Percentiles rank a stretch among this genome's conserved stretches.
phyloP scores from a whole-genome alignment of 2,888 invertebrate species.

The Acrobasis repandana region DNA sequence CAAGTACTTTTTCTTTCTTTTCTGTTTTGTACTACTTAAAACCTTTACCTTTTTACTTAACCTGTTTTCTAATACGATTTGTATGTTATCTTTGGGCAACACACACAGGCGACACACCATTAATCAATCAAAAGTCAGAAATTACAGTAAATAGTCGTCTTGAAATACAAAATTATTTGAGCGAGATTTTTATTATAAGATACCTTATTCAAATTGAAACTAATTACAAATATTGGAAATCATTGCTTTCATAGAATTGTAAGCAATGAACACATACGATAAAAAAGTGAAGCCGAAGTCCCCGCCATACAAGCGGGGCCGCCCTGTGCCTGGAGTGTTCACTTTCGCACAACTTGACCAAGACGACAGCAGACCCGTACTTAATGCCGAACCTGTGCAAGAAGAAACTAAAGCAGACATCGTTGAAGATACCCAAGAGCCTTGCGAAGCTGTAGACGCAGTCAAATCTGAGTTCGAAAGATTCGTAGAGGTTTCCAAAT shows the following conservation, averaged over 20 bases:
- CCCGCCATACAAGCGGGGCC: not conserved
- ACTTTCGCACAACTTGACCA: not conserved
- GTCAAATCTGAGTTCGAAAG: conserved; percentile 59
- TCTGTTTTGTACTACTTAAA: too few relatives aligned
- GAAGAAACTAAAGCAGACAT: conserved; percentile 50
- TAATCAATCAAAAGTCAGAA: not conserved
- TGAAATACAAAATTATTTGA: not conserved
- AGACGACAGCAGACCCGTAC: conserved; percentile 26
- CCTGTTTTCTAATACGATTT: too few relatives aligned
- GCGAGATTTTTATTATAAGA: too few relatives aligned
- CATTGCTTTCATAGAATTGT: not conserved
- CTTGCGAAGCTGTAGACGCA: conserved; percentile 31
- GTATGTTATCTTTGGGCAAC: too few relatives aligned
- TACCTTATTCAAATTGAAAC: too few relatives aligned
- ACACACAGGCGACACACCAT: too few relatives aligned
- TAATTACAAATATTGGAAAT: not conserved
- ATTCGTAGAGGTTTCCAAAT: conserved; percentile 73
- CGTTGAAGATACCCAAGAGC: conserved; percentile 42
- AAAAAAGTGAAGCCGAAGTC: not conserved
- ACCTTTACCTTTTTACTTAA: too few relatives aligned
- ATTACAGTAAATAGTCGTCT: not conserved
- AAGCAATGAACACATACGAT: not conserved
- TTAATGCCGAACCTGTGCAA: conserved; percentile 36
- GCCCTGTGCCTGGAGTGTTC: not conserved
- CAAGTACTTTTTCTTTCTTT: too few relatives aligned